These are phyloP conservation scores for Acanthococcus lagerstroemiae DNA, from an alignment of 2,888 invertebrate species.

Conservation along the genomic window DNA sequence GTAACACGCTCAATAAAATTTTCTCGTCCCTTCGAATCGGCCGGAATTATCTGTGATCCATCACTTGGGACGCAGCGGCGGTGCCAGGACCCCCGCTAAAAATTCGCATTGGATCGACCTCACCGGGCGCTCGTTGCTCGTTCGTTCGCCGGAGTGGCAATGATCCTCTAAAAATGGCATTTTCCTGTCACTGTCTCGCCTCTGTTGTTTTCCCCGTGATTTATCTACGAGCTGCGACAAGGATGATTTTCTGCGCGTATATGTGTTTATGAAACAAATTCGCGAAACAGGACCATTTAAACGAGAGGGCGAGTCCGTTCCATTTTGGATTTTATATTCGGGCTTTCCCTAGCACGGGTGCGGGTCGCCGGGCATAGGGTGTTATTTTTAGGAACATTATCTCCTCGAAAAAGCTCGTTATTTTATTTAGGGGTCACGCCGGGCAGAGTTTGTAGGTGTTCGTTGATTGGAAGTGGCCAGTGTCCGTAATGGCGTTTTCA, in stretches of 20 bases:
- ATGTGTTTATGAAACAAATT: constrained; percentile 25
- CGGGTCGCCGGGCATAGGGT: neutral
- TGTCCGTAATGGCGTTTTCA: constrained; percentile 26
- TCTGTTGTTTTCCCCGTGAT: constrained; percentile 17
- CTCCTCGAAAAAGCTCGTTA: constrained; percentile 24
- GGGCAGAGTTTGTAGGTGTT: constrained; percentile 23
- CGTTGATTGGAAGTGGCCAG: constrained; percentile 29
- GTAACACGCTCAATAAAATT: neutral
- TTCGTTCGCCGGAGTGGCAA: too few relatives aligned
- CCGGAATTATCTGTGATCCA: too few relatives aligned
- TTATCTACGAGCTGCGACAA: constrained; percentile 8
- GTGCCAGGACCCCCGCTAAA: neutral
- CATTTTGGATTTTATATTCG: constrained; percentile 26
- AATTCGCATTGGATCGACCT: neutral
- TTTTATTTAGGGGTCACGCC: constrained; percentile 25
- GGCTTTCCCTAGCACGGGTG: neutral
- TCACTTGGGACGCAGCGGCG: too few relatives aligned
- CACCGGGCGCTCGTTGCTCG: too few relatives aligned
- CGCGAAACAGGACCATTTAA: constrained; percentile 23
- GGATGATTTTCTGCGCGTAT: constrained; percentile 2
- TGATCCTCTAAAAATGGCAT: constrained; percentile 20
- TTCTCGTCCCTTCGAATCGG: neutral
- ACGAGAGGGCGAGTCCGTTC: constrained; percentile 18
- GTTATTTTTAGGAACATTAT: constrained; percentile 7
- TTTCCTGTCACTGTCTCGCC: constrained; percentile 20